These are phyloP conservation scores for Kryptopterus vitreolus DNA, from an alignment of 2,797 vertebrate genomes.

Conservation along the genomic window DNA sequence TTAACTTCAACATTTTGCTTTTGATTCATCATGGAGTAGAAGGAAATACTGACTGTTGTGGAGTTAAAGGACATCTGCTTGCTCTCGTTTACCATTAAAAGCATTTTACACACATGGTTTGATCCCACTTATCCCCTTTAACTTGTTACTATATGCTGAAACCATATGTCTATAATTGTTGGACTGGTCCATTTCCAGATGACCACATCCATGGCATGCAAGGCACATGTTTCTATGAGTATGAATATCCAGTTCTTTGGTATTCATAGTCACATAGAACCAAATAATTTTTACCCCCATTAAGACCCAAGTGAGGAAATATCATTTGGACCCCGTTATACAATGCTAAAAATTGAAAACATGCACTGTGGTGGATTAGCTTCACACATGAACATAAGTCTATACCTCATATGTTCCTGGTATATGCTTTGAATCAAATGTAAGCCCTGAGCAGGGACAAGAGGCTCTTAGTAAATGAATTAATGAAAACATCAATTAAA, in stretches of 20 bases:
- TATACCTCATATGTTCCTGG: too few species aligned
- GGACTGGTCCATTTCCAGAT: not conserved
- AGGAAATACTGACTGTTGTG: not conserved
- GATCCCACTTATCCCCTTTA: not conserved
- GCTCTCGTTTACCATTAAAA: not conserved
- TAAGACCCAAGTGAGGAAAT: not conserved
- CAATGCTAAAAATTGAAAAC: not conserved
- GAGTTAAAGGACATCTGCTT: not conserved
- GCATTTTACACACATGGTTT: not conserved
- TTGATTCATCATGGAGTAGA: constrained; percentile 1
- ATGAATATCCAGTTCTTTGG: not conserved
- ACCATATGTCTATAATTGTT: not conserved
- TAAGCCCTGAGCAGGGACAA: not conserved
- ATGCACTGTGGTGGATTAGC: too few species aligned
- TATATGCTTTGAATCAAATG: not conserved
- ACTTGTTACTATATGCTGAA: not conserved
- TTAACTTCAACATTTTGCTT: constrained; percentile 22
- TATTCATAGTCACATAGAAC: not conserved
- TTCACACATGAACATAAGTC: too few species aligned
- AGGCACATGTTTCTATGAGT: not conserved
- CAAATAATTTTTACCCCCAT: too few species aligned
- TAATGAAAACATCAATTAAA: not conserved
- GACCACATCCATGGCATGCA: not conserved
- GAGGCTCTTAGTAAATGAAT: too few species aligned
- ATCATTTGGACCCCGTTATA: not conserved